A percentile compares a stretch with the other conserved stretches of the same genome.
phyloP scores from a whole-genome alignment of 2,113 vertebrate genomes.

The Toxostoma redivivum region DNA sequence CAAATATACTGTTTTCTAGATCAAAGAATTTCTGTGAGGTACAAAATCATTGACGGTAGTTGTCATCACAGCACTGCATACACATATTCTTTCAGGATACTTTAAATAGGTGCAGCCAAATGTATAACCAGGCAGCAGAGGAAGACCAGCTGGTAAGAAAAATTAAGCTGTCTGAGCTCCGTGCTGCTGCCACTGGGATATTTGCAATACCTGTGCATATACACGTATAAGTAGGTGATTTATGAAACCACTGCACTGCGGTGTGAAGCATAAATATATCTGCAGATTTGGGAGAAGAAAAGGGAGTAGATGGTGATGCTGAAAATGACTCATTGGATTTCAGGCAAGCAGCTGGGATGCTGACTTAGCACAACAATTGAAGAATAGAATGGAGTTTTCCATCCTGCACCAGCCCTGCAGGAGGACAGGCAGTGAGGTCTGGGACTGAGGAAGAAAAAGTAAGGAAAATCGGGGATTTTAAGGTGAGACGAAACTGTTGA shows the following conservation, averaged over 20 bases:
- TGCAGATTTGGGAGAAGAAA: neutral
- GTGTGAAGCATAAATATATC: neutral
- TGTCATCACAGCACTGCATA: neutral
- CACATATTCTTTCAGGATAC: neutral
- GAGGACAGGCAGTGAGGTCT: neutral
- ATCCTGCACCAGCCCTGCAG: neutral
- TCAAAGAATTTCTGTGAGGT: slow-evolving; percentile 8
- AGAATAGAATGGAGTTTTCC: neutral
- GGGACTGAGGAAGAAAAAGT: neutral
- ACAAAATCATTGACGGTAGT: neutral
- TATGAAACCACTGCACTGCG: neutral
- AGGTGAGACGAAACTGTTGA: neutral
- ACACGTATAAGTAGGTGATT: neutral
- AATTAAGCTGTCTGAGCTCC: neutral
- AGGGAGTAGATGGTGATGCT: neutral
- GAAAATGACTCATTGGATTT: neutral
- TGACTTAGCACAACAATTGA: neutral
- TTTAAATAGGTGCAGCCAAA: neutral
- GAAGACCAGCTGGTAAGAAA: neutral
- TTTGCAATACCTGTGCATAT: neutral
- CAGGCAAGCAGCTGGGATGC: neutral
- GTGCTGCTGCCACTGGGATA: neutral
- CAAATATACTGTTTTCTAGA: slow-evolving; percentile 28
- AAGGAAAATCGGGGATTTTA: neutral
- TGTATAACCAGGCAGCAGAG: neutral